Conservation (phyloP, 2,888 invertebrate genomes). For the Cheilosia soror region DNA sequence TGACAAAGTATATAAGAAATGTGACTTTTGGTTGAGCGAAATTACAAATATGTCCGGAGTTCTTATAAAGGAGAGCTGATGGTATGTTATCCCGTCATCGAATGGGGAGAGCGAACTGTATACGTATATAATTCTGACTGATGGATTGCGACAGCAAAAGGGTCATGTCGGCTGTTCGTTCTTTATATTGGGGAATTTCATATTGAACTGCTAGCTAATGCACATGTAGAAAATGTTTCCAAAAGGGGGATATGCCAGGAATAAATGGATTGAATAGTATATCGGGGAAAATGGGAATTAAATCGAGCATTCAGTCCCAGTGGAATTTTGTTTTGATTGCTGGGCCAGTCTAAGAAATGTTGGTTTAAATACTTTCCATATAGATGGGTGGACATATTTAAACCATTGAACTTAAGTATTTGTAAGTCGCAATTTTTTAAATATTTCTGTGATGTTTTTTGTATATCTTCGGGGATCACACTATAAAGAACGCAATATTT, state of each 20-base stretch:
- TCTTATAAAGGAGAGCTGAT: neutral
- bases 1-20: conserved; percentile 38
- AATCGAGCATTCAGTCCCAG: conserved; percentile 40
- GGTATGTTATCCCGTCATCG: neutral
- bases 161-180: conserved; percentile 32
- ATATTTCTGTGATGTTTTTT: too few relatives aligned
- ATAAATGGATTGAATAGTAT: conserved; percentile 10
- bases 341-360: neutral
- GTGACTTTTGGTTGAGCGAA: conserved; percentile 16
- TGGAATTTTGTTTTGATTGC: conserved; percentile 13
- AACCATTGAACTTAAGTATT: too few relatives aligned
- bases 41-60: conserved; percentile 32
- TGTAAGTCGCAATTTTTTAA: too few relatives aligned
- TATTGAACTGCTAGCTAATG: conserved; percentile 12
- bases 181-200: conserved; percentile 2
- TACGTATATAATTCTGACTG: conserved; percentile 60
- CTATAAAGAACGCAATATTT: too few relatives aligned
- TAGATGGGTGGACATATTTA: too few relatives aligned
- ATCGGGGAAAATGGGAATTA: neutral
- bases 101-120: conserved; percentile 34
- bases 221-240: neutral
- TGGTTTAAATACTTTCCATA: too few relatives aligned
- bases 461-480: too few relatives aligned
- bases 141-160: conserved; percentile 51
- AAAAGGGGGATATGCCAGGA: neutral